These are phyloP conservation scores for Rhynchopsitta pachyrhyncha DNA, from an alignment of 2,113 vertebrate species.

Conservation along the genomic window DNA sequence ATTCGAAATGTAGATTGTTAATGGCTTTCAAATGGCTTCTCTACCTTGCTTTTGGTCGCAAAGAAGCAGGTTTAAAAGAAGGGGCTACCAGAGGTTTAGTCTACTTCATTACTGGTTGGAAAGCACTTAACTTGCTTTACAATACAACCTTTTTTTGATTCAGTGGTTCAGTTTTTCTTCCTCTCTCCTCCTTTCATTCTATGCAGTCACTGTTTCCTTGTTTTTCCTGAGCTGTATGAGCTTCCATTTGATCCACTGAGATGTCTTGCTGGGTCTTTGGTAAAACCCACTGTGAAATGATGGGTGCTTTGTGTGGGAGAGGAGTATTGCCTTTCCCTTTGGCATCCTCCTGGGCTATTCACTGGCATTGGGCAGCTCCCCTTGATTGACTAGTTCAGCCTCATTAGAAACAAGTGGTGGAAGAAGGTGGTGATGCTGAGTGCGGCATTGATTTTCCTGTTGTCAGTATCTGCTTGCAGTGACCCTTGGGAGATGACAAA, in stretches of 20 bases:
- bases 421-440: not conserved
- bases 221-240: not conserved
- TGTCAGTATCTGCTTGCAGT: not conserved
- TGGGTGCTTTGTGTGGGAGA: not conserved
- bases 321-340: not conserved
- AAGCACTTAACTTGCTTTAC: not conserved
- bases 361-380: not conserved
- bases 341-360: not conserved
- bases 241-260: not conserved
- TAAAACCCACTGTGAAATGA: not conserved
- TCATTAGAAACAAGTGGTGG: not conserved
- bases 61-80: not conserved
- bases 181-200: not conserved
- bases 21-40: conserved; percentile 12
- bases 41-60: not conserved
- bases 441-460: not conserved
- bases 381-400: not conserved
- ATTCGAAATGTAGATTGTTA: conserved; percentile 38
- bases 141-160: not conserved
- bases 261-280: accelerated
- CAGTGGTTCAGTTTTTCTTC: not conserved
- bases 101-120: not conserved
- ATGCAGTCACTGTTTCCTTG: accelerated
- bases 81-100: not conserved
- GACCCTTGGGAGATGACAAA: not conserved